phyloP scores from a whole-genome alignment of 2,797 vertebrate species.

The Knipowitschia caucasica region DNA sequence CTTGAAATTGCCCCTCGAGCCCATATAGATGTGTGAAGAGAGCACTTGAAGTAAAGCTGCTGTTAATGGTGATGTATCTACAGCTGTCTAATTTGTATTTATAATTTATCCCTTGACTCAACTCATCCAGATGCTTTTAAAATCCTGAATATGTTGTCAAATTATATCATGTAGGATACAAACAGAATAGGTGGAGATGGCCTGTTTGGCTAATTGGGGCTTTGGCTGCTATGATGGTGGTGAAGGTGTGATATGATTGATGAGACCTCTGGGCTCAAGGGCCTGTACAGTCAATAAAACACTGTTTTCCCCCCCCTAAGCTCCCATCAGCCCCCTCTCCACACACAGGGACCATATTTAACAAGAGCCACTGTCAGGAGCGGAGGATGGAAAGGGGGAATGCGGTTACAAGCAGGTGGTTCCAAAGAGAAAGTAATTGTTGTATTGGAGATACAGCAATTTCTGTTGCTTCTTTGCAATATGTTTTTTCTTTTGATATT shows the following conservation, averaged over 20 bases:
- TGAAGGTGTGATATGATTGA: constrained; percentile 37
- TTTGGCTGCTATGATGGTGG: constrained; percentile 23
- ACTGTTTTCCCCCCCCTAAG: constrained; percentile 22
- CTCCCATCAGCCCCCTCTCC: constrained; percentile 5
- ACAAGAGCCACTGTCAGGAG: not conserved
- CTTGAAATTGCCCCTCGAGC: not conserved
- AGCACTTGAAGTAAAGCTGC: not conserved
- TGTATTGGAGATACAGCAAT: not conserved
- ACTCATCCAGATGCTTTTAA: too few species aligned
- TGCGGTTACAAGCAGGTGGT: not conserved
- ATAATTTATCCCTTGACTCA: not conserved
- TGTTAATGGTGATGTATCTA: too few species aligned
- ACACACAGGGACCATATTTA: constrained; percentile 1
- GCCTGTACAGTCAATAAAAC: constrained; percentile 23
- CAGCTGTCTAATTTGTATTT: not conserved
- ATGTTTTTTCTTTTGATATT: too few species aligned
- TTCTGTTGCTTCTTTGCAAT: too few species aligned
- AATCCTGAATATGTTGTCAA: not conserved
- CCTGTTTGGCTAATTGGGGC: constrained; percentile 14
- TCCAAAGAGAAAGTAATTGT: not conserved
- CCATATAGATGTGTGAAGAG: constrained; percentile 1
- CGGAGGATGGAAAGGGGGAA: not conserved
- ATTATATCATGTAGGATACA: not conserved
- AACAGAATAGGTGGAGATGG: not conserved
- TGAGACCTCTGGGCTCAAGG: constrained; percentile 26